Base-by-base conservation (phyloP, 2,888 invertebrate species). In the Nebria brevicollis region DNA sequence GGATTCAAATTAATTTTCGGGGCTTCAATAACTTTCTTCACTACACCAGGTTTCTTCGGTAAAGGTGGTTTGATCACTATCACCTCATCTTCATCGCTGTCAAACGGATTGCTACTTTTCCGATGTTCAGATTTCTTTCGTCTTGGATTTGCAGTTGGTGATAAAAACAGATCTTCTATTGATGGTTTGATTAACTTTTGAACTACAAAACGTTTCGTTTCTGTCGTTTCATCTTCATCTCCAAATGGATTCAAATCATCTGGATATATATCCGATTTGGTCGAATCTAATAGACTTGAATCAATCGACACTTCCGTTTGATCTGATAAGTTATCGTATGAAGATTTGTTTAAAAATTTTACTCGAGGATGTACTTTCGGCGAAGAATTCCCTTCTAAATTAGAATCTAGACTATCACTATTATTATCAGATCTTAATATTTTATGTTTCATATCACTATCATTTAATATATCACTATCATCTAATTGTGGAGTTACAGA, bases 221-320 rank as follows among this genome's bases (percentile, higher is more conserved):
- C 70, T 34, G 25, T 84, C 84, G 89, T 90, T 72, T 90, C 90
- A 68, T 92, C 92, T 41, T 91, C 92, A 80, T 94, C 94, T 64
- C 92, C 93, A 89, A 97, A 97, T 5, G 97, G 97, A 91, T 97
- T 97, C 83, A 96, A 90, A 86, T 95, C 93, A 83, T 93, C 93
- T 0, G 97, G 97, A 90, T 97, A 96, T 20, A 84, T 82, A 82
- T 83, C 83, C 41, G 81, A 78, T 43, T 83, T 84, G 76, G 73
- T 72, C 15, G 15, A 65, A 73, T 75, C 65, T 20, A 64, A 20
- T 15, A 54, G 43, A 64, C 75, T 75, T 2, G 75, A 15, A 64
- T 54, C 65, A 64, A 65, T 43, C 20, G 34, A 20, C 10, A 79
- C 74, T 4, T 42, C 4, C 3, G 79, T 66, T 79, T 54, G 43